phyloP scores from a whole-genome alignment of 2,797 vertebrate genomes.

The Loriculus beryllinus region DNA sequence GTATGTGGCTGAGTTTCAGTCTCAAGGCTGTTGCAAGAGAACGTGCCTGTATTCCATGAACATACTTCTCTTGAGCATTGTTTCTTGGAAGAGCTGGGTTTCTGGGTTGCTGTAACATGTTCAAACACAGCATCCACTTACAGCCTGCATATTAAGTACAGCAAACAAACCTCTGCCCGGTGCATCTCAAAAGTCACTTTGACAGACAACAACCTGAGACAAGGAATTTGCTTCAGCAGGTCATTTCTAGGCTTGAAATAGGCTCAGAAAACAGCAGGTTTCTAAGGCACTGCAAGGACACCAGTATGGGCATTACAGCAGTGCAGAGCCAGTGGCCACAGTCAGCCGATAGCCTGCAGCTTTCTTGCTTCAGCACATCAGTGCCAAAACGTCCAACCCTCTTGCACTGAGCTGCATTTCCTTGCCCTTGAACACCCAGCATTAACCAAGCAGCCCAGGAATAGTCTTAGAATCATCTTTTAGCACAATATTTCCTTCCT shows the following conservation, averaged over 20 bases:
- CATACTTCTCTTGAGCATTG: not conserved
- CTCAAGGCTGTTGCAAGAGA: conserved; percentile 45
- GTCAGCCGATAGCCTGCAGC: not conserved
- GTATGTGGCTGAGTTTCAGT: conserved; percentile 36
- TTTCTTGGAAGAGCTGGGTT: conserved; percentile 12
- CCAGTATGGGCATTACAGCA: not conserved
- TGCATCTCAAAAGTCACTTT: not conserved
- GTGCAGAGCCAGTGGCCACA: not conserved
- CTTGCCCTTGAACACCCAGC: not conserved
- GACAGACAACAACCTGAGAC: not conserved
- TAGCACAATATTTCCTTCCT: not conserved
- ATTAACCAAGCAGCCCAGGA: not conserved
- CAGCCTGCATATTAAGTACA: conserved; percentile 37
- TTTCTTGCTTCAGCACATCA: not conserved
- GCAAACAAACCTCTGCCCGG: not conserved
- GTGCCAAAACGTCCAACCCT: not conserved
- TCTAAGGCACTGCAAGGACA: not conserved
- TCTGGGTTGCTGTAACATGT: conserved; percentile 41
- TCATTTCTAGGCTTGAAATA: not conserved
- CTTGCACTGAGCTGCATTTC: not conserved
- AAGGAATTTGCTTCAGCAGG: not conserved
- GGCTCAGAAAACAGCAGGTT: not conserved
- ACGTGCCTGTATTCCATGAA: not conserved
- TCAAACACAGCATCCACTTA: conserved; percentile 31
- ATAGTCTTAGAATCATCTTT: not conserved